These are phyloP conservation scores for Himalopsyche anomala DNA, from an alignment of 2,888 invertebrate genomes.

Conservation along the genomic window DNA sequence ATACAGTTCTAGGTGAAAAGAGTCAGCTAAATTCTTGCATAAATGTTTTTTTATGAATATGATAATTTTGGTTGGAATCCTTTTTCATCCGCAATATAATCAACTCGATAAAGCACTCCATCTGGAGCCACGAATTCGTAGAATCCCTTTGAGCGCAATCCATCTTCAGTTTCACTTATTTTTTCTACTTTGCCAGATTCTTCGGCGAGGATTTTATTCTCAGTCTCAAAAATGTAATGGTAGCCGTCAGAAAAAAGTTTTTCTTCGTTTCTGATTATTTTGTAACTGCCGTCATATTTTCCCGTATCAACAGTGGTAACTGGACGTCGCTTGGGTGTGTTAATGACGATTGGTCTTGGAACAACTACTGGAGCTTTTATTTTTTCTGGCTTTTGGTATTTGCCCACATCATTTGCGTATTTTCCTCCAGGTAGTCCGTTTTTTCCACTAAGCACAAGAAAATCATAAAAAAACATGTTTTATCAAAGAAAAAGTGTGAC, in stretches of 20 bases:
- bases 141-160: constrained; percentile 80
- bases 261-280: constrained; percentile 76
- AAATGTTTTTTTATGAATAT: no score
- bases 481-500: no score
- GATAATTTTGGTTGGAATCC: constrained; percentile 73
- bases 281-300: constrained; percentile 67
- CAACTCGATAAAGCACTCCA: constrained; percentile 77
- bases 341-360: not conserved
- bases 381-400: constrained; percentile 27
- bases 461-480: no score
- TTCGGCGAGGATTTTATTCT: constrained; percentile 81
- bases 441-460: constrained; percentile 51
- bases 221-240: constrained; percentile 80
- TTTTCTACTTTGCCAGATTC: constrained; percentile 80
- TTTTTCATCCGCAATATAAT: constrained; percentile 80
- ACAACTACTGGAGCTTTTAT: not conserved
- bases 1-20: no score
- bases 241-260: constrained; percentile 77
- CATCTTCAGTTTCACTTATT: constrained; percentile 75
- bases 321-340: not conserved
- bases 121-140: constrained; percentile 83
- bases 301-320: not conserved
- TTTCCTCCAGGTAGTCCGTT: constrained; percentile 54
- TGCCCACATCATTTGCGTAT: not conserved
- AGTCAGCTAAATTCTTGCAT: no score